These are phyloP conservation scores for Nomada ruficornis DNA, from an alignment of 2,888 invertebrate genomes.

Conservation along the genomic window DNA sequence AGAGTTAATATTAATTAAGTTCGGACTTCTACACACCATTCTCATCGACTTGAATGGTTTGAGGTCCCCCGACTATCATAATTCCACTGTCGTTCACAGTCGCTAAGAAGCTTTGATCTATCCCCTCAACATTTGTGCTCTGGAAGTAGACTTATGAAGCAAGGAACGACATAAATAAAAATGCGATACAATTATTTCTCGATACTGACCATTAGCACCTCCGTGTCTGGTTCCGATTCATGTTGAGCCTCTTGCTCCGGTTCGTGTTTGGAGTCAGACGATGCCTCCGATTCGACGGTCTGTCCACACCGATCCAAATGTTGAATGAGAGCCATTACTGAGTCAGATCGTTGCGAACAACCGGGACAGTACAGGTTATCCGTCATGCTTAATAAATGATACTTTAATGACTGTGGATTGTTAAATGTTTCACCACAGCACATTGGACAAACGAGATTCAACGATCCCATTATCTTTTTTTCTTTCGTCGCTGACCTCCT, in stretches of 20 bases:
- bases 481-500: slow-evolving; percentile 7
- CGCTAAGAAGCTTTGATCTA: slow-evolving; percentile 75
- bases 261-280: slow-evolving; percentile 41
- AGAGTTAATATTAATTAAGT: slow-evolving; percentile 30
- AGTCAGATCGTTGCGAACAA: slow-evolving; percentile 86
- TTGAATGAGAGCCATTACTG: slow-evolving; percentile 86
- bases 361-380: slow-evolving; percentile 87
- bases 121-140: slow-evolving; percentile 63
- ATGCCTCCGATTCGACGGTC: slow-evolving; percentile 49
- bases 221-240: slow-evolving; percentile 42
- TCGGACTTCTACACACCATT: slow-evolving; percentile 72
- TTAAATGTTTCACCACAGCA: slow-evolving; percentile 88
- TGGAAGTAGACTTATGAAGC: slow-evolving; percentile 48
- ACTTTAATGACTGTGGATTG: slow-evolving; percentile 85
- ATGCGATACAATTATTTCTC: not conserved
- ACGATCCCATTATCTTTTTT: slow-evolving; percentile 85
- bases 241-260: slow-evolving; percentile 36
- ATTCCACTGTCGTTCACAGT: slow-evolving; percentile 78
- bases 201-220: slow-evolving; percentile 60
- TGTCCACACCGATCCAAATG: slow-evolving; percentile 85
- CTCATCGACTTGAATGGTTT: slow-evolving; percentile 78
- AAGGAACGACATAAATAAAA: not conserved
- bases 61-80: slow-evolving; percentile 78
- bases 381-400: slow-evolving; percentile 86
- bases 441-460: slow-evolving; percentile 86